Conservation (phyloP, 2,888 invertebrate species). For the Heliconius cydno region DNA sequence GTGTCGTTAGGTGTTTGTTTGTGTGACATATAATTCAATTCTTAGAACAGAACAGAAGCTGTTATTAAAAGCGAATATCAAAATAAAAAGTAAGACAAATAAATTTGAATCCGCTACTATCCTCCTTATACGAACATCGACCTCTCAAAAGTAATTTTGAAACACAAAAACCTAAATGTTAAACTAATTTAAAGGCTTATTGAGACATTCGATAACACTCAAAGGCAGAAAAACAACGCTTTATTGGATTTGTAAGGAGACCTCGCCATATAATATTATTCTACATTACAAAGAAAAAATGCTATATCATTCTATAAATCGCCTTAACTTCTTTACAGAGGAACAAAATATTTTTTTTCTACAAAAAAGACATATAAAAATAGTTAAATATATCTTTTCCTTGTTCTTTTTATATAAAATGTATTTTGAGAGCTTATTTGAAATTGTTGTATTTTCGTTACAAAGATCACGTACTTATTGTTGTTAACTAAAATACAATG, state of each 20-base stretch:
- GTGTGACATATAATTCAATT: too few species aligned
- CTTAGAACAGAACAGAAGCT: too few species aligned
- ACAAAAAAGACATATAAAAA: background rate
- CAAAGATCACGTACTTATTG: background rate
- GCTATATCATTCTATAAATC: slow-evolving; percentile 1
- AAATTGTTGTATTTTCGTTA: background rate
- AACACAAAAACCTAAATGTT: slow-evolving; percentile 10
- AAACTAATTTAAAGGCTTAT: slow-evolving; percentile 26
- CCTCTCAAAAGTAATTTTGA: background rate
- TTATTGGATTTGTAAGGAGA: slow-evolving; percentile 30
- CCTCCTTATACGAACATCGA: background rate
- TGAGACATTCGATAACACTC: slow-evolving; percentile 34
- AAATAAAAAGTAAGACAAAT: background rate
- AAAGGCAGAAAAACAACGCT: slow-evolving; percentile 29
- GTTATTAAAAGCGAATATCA: too few species aligned
- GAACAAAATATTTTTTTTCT: slow-evolving; percentile 1
- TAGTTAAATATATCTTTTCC: background rate
- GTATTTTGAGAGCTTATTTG: background rate
- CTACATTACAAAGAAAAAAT: slow-evolving; percentile 18
- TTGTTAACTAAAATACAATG: background rate
- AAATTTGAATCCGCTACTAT: background rate
- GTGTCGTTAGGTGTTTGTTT: too few species aligned
- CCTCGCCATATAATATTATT: slow-evolving; percentile 12
- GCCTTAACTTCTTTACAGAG: background rate
- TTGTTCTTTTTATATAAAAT: background rate